Conservation (phyloP, 1,140 invertebrate genomes). For the Bombyx mandarina region DNA sequence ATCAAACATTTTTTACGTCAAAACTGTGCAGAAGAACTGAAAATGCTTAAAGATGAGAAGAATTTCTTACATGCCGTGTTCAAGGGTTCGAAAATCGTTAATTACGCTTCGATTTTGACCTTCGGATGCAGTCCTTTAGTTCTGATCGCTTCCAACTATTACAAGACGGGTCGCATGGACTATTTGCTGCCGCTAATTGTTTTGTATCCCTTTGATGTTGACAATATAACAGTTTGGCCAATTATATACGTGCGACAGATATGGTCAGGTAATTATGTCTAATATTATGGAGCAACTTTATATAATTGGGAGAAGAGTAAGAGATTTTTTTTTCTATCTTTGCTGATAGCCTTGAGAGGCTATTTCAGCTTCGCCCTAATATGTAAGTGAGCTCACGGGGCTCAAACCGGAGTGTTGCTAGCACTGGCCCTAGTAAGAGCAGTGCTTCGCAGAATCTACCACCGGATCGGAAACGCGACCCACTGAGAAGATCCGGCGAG, state of each 20-base stretch:
- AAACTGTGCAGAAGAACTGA: slow-evolving; percentile 5
- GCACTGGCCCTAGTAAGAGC: too few relatives aligned
- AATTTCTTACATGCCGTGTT: slow-evolving; percentile 17
- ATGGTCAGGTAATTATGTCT: slow-evolving; percentile 16
- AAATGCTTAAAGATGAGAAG: slow-evolving; percentile 16
- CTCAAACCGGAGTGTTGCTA: too few relatives aligned
- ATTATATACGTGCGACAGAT: slow-evolving; percentile 25
- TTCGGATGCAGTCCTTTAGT: slow-evolving; percentile 18
- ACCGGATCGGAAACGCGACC: too few relatives aligned
- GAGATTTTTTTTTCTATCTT: too few relatives aligned
- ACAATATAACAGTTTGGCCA: slow-evolving; percentile 16
- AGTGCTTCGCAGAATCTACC: too few relatives aligned
- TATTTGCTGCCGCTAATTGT: slow-evolving; percentile 16
- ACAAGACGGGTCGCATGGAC: slow-evolving; percentile 10
- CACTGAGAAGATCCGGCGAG: too few relatives aligned
- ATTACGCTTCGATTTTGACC: slow-evolving; percentile 5
- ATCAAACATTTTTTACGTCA: background rate
- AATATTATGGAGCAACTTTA: too few relatives aligned
- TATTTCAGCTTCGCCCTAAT: too few relatives aligned
- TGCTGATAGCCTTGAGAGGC: too few relatives aligned
- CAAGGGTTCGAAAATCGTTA: slow-evolving; percentile 10
- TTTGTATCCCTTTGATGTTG: slow-evolving; percentile 27
- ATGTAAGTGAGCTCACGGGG: too few relatives aligned
- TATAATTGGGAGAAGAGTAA: too few relatives aligned
- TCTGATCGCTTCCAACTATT: slow-evolving; percentile 20